Evolutionary conservation across 2,888 invertebrate genomes (phyloP).

Genomic region (Iphiclides podalirius): DNA sequence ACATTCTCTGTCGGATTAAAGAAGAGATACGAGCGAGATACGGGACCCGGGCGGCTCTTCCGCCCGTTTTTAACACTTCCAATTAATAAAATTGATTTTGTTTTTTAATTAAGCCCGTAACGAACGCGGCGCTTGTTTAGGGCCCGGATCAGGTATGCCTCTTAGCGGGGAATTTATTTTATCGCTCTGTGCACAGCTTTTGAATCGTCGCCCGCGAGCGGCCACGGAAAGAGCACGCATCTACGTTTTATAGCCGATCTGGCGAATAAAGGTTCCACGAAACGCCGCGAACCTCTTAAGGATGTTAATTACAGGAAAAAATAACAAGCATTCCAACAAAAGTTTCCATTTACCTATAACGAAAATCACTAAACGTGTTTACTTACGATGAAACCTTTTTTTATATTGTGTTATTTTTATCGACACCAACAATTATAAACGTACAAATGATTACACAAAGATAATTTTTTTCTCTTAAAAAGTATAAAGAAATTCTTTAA

Average conservation of each 20-base stretch:
- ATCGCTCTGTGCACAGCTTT: slow-evolving; percentile 70
- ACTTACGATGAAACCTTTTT: too few species aligned
- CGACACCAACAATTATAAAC: too few species aligned
- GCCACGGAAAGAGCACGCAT: slow-evolving; percentile 46
- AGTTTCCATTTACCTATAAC: too few species aligned
- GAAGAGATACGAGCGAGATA: slow-evolving; percentile 77
- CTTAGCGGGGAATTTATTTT: slow-evolving; percentile 76
- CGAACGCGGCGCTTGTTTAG: slow-evolving; percentile 69
- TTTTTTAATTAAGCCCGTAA: slow-evolving; percentile 78
- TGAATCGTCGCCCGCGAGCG: slow-evolving; percentile 49
- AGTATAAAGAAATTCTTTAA: too few species aligned
- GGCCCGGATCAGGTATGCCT: slow-evolving; percentile 67
- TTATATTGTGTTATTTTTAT: too few species aligned
- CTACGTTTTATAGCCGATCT: slow-evolving; percentile 57
- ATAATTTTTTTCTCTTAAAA: too few species aligned
- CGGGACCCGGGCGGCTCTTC: slow-evolving; percentile 65
- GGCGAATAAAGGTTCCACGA: background rate
- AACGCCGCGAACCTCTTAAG: too few species aligned
- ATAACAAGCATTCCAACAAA: too few species aligned
- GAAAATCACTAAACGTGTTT: too few species aligned
- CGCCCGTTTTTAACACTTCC: slow-evolving; percentile 80
- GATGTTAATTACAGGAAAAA: too few species aligned
- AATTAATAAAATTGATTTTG: slow-evolving; percentile 81
- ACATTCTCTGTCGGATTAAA: slow-evolving; percentile 79
- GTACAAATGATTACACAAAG: too few species aligned